Conservation (phyloP, 1,140 invertebrate species). For the Nautilus pompilius region DNA sequence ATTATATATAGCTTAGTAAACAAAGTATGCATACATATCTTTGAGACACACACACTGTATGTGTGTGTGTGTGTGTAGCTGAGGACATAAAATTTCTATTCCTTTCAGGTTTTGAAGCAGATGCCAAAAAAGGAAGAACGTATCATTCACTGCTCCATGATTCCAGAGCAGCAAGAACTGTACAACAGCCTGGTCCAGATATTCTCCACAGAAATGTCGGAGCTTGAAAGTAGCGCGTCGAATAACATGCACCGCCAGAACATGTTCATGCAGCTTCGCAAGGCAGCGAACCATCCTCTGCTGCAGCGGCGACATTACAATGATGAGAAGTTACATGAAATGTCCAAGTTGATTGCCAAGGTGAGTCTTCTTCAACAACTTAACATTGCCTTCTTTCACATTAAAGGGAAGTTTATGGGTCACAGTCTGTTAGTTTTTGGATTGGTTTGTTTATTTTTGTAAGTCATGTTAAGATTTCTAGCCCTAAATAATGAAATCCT, state of each 20-base stretch:
- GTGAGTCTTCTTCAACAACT: too few species aligned
- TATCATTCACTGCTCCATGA: conserved; percentile 67
- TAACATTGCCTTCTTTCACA: too few species aligned
- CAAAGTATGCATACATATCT: conserved; percentile 56
- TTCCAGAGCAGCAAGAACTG: conserved; percentile 67
- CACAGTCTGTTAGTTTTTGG: too few species aligned
- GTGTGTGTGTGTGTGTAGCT: too few species aligned
- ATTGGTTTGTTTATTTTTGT: too few species aligned
- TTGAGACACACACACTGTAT: neutral
- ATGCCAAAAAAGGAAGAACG: conserved; percentile 74
- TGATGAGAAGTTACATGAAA: conserved; percentile 66
- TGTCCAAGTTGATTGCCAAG: conserved; percentile 71
- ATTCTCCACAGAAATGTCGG: conserved; percentile 55
- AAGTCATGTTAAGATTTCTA: too few species aligned
- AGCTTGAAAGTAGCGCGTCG: conserved; percentile 10
- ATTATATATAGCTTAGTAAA: neutral
- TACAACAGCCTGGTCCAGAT: conserved; percentile 74
- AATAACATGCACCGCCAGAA: conserved; percentile 22
- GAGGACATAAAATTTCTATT: neutral
- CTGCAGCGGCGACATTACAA: conserved; percentile 76
- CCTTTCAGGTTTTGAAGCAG: conserved; percentile 64
- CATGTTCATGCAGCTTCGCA: conserved; percentile 54
- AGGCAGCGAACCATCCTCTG: conserved; percentile 57
- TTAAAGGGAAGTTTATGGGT: too few species aligned
- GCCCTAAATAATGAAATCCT: too few species aligned